Conservation (phyloP, 2,888 invertebrate species). For the Dasypogon diadema region DNA sequence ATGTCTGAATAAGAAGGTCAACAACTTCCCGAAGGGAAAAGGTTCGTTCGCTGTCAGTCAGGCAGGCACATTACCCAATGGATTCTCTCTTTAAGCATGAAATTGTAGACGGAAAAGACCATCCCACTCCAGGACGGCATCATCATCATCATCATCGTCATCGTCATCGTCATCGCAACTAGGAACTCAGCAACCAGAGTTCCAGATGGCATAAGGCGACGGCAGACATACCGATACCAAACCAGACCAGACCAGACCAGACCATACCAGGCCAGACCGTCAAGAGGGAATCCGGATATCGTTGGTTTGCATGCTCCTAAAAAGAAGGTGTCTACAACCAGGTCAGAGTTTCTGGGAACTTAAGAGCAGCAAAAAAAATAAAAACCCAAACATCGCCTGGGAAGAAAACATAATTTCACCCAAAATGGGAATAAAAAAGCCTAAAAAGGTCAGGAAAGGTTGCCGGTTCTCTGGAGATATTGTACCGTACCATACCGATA, state of each 20-base stretch:
- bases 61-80: conserved; percentile 19
- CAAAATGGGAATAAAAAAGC: conserved; percentile 22
- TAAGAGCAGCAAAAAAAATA: neutral
- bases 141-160: conserved; percentile 14
- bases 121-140: neutral
- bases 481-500: conserved; percentile 14
- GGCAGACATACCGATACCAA: too few species aligned
- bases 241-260: too few species aligned
- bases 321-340: conserved; percentile 17
- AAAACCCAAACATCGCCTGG: conserved; percentile 40
- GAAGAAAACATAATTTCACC: conserved; percentile 39
- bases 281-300: neutral
- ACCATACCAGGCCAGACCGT: neutral
- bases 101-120: conserved; percentile 29
- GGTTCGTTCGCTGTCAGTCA: conserved; percentile 36
- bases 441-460: conserved; percentile 37
- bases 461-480: neutral
- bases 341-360: conserved; percentile 15
- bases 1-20: conserved; percentile 41
- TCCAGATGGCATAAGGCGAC: neutral
- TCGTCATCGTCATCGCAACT: conserved; percentile 35
- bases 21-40: conserved; percentile 29
- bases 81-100: conserved; percentile 9
- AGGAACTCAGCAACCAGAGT: neutral
- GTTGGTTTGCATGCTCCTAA: conserved; percentile 30